Conservation (phyloP, 2,888 invertebrate species). For the Sinopyrophorus schimmeli region DNA sequence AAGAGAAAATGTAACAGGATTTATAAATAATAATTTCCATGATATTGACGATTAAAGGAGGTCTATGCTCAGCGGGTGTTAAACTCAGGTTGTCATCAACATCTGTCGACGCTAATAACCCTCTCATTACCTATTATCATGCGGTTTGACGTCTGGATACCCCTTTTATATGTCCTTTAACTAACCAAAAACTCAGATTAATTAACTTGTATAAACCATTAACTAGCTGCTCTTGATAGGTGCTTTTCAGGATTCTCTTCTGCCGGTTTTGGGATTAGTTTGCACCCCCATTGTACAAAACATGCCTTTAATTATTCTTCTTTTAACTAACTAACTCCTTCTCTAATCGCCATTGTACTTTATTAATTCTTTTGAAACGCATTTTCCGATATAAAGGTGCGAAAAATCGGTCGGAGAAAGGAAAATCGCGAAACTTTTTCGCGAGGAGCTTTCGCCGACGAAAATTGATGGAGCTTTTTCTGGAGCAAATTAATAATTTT, state of each 20-base stretch:
- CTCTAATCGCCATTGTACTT: too few relatives aligned
- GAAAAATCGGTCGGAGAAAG: too few relatives aligned
- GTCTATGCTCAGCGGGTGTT: constrained; percentile 42
- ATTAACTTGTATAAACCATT: constrained; percentile 50
- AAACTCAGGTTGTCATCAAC: constrained; percentile 46
- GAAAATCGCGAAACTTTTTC: too few relatives aligned
- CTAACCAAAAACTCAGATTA: constrained; percentile 52
- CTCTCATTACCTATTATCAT: constrained; percentile 53
- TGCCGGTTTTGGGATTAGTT: constrained; percentile 20
- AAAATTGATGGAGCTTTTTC: too few relatives aligned
- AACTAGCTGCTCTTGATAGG: constrained; percentile 50
- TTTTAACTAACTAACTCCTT: too few relatives aligned
- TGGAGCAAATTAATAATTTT: too few relatives aligned
- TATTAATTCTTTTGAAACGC: too few relatives aligned
- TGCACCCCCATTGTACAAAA: constrained; percentile 15
- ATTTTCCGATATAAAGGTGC: too few relatives aligned
- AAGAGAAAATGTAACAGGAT: not conserved
- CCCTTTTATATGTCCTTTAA: constrained; percentile 49
- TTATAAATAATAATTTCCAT: constrained; percentile 31
- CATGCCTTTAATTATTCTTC: too few relatives aligned
- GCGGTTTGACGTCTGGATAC: constrained; percentile 46
- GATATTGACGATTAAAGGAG: constrained; percentile 40
- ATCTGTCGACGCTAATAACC: constrained; percentile 51
- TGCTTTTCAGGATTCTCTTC: constrained; percentile 33
- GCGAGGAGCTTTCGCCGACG: too few relatives aligned